Conservation (phyloP, 1,140 invertebrate genomes). For the Zaprionus camerounensis region DNA sequence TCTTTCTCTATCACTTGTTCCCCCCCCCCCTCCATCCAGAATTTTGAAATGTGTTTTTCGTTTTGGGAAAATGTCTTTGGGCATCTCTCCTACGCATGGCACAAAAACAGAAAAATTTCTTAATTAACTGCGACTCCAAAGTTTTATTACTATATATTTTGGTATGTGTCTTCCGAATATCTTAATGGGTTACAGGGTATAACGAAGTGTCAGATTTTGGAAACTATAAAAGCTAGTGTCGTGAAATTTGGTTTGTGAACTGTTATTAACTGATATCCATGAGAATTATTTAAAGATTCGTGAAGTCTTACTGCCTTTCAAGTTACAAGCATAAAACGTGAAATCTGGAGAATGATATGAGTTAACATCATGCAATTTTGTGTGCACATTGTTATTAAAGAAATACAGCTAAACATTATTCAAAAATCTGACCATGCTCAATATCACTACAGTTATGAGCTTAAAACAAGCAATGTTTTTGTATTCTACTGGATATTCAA, state of each 20-base stretch:
- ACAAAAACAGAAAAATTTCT: constrained; percentile 9
- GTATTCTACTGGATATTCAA: not conserved
- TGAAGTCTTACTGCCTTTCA: not conserved
- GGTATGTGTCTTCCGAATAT: not conserved
- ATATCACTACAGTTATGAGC: too few relatives aligned
- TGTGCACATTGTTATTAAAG: too few relatives aligned
- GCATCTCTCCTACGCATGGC: constrained; percentile 6
- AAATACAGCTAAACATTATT: too few relatives aligned
- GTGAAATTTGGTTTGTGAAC: not conserved
- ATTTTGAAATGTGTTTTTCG: not conserved
- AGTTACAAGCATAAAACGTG: not conserved
- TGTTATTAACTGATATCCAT: not conserved
- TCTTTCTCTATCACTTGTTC: not conserved
- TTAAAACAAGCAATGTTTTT: not conserved
- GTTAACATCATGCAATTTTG: too few relatives aligned
- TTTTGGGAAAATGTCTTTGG: constrained; percentile 23
- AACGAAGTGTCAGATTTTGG: not conserved
- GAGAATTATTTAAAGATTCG: not conserved
- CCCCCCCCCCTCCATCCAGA: not conserved
- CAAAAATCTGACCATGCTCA: too few relatives aligned
- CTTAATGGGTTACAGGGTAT: not conserved
- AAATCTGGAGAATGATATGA: not conserved
- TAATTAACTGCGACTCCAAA: constrained; percentile 27
- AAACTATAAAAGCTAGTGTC: not conserved
- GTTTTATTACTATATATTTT: constrained; percentile 4